phyloP scores from a whole-genome alignment of 2,888 invertebrate species.

The Xylophagus ater region DNA sequence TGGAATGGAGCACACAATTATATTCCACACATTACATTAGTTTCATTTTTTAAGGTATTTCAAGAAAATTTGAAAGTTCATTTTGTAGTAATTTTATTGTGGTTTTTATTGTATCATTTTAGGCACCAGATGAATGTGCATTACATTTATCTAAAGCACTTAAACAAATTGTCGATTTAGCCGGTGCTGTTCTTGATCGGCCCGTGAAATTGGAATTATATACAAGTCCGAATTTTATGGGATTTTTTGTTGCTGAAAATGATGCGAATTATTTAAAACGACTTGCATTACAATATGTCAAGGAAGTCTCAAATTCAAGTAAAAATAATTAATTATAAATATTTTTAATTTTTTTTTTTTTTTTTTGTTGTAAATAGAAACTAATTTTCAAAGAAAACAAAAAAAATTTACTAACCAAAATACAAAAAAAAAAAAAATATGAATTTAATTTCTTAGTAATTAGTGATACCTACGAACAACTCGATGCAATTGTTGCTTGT shows the following conservation, averaged over 20 bases:
- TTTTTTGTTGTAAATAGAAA: constrained; percentile 3
- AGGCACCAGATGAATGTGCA: constrained; percentile 68
- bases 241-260: constrained; percentile 73
- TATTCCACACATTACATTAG: constrained; percentile 80
- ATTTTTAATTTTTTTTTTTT: constrained; percentile 7
- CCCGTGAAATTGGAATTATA: constrained; percentile 68
- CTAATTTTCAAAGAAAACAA: not conserved
- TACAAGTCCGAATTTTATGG: constrained; percentile 82
- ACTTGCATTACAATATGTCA: constrained; percentile 68
- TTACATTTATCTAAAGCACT: constrained; percentile 57
- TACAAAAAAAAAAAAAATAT: not conserved
- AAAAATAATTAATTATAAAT: constrained; percentile 19
- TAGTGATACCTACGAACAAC: constrained; percentile 59
- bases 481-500: constrained; percentile 64
- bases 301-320: constrained; percentile 66
- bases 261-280: constrained; percentile 71
- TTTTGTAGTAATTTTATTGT: constrained; percentile 4
- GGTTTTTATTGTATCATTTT: constrained; percentile 17
- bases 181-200: constrained; percentile 53
- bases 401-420: not conserved
- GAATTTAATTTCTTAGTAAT: too few species aligned
- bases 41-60: constrained; percentile 74
- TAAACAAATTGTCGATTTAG: constrained; percentile 60
- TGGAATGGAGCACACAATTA: constrained; percentile 89
- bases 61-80: constrained; percentile 1